Conservation (phyloP, 2,888 invertebrate genomes). For the Hetaerina titia region DNA sequence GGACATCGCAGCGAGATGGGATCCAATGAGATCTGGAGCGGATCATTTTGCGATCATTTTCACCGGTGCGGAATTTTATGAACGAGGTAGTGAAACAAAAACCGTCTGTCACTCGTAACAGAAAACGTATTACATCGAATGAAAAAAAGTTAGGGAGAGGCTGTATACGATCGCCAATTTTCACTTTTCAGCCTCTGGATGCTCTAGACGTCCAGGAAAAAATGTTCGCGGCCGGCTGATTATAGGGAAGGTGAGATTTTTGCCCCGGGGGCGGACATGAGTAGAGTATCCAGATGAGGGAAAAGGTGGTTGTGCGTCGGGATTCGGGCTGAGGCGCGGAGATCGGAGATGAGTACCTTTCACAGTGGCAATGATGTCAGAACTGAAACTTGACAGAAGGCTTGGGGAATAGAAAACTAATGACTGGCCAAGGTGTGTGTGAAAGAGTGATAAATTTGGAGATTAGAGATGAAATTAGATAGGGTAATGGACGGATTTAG, state of each 20-base stretch:
- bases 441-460: background rate
- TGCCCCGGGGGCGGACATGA: background rate
- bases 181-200: background rate
- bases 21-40: no score
- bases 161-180: background rate
- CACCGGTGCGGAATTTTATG: no score
- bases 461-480: background rate
- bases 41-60: no score
- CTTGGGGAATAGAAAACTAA: background rate
- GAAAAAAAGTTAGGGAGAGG: background rate
- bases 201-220: background rate
- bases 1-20: no score
- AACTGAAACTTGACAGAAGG: background rate
- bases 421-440: background rate
- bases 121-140: no score
- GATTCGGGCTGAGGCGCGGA: background rate
- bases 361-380: background rate
- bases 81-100: no score
- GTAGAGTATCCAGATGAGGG: background rate
- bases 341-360: background rate
- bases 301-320: background rate
- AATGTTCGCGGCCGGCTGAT: background rate
- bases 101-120: no score
- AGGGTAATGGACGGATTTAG: background rate
- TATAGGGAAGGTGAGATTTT: background rate